Evolutionary conservation across 2,888 invertebrate genomes (phyloP), one percentile per base, ranked within the genome.

Genomic region (Nymphalis polychloros): DNA sequence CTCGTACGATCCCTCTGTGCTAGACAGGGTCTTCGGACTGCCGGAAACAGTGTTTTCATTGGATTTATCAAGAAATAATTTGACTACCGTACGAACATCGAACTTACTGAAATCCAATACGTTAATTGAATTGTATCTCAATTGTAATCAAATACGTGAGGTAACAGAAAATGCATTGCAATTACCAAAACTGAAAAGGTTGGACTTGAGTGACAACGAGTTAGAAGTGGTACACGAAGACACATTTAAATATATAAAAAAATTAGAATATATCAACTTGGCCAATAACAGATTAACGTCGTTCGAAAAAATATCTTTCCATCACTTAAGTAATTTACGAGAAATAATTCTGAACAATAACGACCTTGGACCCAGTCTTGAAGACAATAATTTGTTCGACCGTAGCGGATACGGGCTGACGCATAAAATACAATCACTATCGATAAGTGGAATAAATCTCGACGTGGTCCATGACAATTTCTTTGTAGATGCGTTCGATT

Each of bases 301-400:
- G 1, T 86, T 93, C 67, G 81, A 84, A 0, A 84, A 84, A 65
- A 73, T 92, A 23, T 81, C 81, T 2, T 92, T 93, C 59, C 88
- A 91, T 73, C 84, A 79, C 63, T 76, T 93, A 69, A 81, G 82
- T 1, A 79, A 76, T 68, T 79, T 94, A 46, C 84, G 86, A 59
- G 88, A 88, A 75, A 79, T 94, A 0, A 77, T 90, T 65, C 74
- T 94, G 47, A 88, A 93, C 69, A 84, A 90, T 71, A 94, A 93
- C 69, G 71, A 84, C 16, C 79, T 94, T 20, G 90, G 90, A 1
- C 76, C 79, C 1, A 83, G 84, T 73, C 79, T 93, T 47, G 75
- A 76, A 52, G 76, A 82, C 17, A 74, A 75, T 0, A 86, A 87
- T 73, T 69, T 93, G n/a, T 92, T 93, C 68, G 87, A 90, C 53